Evolutionary conservation across 2,797 vertebrate genomes (phyloP).

Genomic region (Vultur gryphus): DNA sequence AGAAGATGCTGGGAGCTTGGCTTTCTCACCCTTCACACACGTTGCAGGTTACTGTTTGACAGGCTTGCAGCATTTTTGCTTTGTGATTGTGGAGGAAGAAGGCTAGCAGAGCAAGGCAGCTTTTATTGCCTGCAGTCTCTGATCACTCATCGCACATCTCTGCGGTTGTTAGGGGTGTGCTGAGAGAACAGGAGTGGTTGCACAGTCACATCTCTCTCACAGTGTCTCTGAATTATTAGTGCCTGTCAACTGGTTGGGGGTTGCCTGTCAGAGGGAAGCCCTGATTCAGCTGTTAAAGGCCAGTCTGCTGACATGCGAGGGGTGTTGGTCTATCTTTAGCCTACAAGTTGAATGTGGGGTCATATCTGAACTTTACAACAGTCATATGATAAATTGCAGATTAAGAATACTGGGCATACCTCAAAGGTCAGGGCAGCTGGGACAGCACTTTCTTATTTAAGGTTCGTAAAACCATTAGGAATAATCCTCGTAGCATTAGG

Average conservation of each 20-base stretch:
- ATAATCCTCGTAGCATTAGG: not conserved
- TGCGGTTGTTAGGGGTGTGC: accelerated
- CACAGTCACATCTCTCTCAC: not conserved
- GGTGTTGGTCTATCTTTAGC: conserved; percentile 54
- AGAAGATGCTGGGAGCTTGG: not conserved
- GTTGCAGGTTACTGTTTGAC: not conserved
- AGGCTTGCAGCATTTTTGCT: not conserved
- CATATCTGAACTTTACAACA: conserved; percentile 6
- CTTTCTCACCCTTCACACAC: not conserved
- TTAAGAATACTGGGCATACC: not conserved
- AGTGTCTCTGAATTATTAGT: not conserved
- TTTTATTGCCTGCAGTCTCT: not conserved
- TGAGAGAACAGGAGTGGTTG: not conserved
- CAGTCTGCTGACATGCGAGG: not conserved
- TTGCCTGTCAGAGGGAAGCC: not conserved
- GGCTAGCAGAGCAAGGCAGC: not conserved
- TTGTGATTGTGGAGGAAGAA: not conserved
- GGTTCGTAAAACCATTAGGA: not conserved
- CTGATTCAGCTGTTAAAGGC: not conserved
- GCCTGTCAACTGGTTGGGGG: not conserved
- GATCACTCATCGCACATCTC: not conserved
- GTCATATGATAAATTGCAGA: conserved; percentile 56
- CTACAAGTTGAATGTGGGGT: not conserved
- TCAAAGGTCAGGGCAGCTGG: conserved; percentile 39
- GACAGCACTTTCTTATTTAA: not conserved